These are phyloP conservation scores for Amazona vittata DNA, from an alignment of 2,113 vertebrate genomes.

Conservation along the genomic window DNA sequence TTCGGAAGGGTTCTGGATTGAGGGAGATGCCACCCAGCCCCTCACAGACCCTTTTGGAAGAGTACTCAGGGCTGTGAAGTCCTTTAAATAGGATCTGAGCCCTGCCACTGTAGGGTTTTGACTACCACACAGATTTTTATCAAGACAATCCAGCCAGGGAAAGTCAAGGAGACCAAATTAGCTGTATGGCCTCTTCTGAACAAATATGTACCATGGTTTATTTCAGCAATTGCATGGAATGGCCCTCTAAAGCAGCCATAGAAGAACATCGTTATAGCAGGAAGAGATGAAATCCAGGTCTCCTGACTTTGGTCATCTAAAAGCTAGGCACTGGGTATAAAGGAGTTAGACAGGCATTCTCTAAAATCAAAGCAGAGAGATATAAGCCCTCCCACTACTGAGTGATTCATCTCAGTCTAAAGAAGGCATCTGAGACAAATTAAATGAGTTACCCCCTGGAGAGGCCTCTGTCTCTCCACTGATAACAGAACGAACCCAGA, in stretches of 20 bases:
- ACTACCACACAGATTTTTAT: not conserved
- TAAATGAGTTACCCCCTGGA: not conserved
- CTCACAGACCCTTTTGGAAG: not conserved
- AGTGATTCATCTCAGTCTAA: not conserved
- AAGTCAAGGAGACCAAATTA: not conserved
- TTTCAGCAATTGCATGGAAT: not conserved
- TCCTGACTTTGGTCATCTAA: not conserved
- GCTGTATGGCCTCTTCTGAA: not conserved
- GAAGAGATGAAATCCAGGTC: not conserved
- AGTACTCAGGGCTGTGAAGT: not conserved
- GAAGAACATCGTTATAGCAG: not conserved
- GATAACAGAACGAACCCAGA: not conserved
- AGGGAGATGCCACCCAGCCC: not conserved
- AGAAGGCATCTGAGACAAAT: not conserved
- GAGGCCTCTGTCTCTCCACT: not conserved
- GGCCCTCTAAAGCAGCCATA: not conserved
- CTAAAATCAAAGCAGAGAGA: not conserved
- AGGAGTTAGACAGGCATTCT: not conserved
- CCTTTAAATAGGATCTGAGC: not conserved
- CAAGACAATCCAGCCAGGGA: not conserved
- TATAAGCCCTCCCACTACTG: not conserved
- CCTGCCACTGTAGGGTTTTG: not conserved
- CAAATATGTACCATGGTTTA: not conserved
- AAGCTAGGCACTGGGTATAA: not conserved
- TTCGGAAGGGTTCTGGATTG: not conserved